These are phyloP conservation scores for Pterois miles DNA, from an alignment of 2,797 vertebrate species.

Conservation along the genomic window DNA sequence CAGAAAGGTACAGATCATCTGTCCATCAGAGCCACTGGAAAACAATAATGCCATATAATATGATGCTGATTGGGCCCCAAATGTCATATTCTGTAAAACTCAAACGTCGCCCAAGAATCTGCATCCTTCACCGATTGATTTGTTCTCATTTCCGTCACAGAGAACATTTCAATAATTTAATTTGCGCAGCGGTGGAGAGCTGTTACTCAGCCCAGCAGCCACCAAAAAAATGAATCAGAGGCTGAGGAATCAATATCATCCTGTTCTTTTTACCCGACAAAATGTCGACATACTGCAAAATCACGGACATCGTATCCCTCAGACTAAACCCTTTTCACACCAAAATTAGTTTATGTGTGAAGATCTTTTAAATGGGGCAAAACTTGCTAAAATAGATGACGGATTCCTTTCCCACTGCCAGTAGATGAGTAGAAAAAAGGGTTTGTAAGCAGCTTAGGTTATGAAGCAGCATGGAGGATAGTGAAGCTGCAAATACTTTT, in stretches of 20 bases:
- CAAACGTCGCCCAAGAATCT: neutral
- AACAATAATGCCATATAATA: neutral
- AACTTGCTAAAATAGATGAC: neutral
- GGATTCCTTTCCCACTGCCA: neutral
- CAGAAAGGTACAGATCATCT: neutral
- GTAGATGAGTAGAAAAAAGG: neutral
- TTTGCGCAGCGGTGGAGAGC: neutral
- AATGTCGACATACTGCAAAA: neutral
- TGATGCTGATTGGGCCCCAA: neutral
- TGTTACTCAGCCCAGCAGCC: neutral
- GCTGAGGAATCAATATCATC: neutral
- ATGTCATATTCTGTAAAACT: neutral
- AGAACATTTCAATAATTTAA: conserved; percentile 6
- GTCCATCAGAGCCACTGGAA: conserved; percentile 5
- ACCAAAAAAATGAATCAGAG: neutral
- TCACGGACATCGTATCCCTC: neutral
- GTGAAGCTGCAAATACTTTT: too few relatives aligned
- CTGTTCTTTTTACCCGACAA: neutral
- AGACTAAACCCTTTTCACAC: neutral
- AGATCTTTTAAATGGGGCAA: neutral
- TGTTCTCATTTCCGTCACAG: conserved; percentile 10
- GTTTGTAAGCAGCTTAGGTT: neutral
- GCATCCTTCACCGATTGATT: conserved; percentile 18
- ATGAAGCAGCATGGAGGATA: too few relatives aligned
- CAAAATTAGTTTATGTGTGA: neutral